Conservation (phyloP, 2,113 vertebrate genomes). For the Shinisaurus crocodilurus region DNA sequence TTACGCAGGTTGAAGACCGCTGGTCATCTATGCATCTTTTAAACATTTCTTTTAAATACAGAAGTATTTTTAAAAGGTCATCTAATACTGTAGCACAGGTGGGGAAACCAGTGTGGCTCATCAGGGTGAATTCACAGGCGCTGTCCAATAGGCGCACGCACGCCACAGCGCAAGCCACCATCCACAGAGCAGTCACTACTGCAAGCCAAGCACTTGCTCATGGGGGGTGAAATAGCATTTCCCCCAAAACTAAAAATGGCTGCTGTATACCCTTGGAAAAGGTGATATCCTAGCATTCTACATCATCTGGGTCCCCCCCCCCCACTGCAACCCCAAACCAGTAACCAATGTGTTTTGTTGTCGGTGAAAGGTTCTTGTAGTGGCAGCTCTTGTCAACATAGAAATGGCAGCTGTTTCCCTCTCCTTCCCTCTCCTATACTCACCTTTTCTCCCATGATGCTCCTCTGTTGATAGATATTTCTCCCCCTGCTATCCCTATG, state of each 20-base stretch:
- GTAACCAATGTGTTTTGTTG: neutral
- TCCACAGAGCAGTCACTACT: neutral
- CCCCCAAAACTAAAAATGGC: neutral
- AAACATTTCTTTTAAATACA: neutral
- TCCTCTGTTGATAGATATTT: neutral
- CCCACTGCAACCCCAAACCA: neutral
- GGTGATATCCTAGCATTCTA: neutral
- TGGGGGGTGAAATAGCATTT: neutral
- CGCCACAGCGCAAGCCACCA: neutral
- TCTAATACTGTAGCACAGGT: too few relatives aligned
- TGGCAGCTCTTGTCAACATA: neutral
- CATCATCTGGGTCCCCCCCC: too few relatives aligned
- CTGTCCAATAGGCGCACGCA: neutral
- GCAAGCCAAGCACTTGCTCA: neutral
- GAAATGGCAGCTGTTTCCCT: neutral
- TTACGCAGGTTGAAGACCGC: neutral
- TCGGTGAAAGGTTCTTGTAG: neutral
- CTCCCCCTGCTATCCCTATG: neutral
- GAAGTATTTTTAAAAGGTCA: neutral
- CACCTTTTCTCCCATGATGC: neutral
- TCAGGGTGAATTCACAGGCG: neutral
- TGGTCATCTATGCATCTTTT: neutral
- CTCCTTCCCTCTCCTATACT: neutral
- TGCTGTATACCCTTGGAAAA: neutral
- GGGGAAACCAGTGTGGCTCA: neutral